Base-by-base conservation (phyloP, 2,888 invertebrate species). In the Polydrusus cervinus region DNA sequence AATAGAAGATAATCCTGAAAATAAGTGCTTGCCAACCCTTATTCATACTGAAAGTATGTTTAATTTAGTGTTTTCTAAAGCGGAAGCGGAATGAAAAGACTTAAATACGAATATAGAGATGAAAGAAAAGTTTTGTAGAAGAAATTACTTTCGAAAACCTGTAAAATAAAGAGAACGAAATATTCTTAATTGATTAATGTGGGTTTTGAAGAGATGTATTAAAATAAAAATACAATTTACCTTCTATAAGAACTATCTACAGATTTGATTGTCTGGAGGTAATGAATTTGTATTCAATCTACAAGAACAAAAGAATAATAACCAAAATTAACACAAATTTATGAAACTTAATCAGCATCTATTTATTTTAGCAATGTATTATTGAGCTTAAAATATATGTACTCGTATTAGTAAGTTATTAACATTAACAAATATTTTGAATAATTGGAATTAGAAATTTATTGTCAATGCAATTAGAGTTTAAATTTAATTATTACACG, bases 261-360 rank as follows among this genome's bases (percentile, higher is more conserved):
- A 25, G 3, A 25, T n/a, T n/a, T n/a, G 25, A 25, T 25, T 25
- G 25, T 1, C 25, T 25, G n/a, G n/a, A n/a, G n/a, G n/a, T n/a
- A n/a, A n/a, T n/a, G n/a, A n/a, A n/a, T n/a, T n/a, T n/a, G n/a
- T n/a, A n/a, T n/a, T n/a, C n/a, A n/a, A n/a, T n/a, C n/a, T n/a
- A n/a, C n/a, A n/a, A n/a, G 10, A n/a, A 34, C 18, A 61, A 61
- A 62, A 45, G 3, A 43, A 16, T 62, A 18, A 45, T 67, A 40
- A 53, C 18, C 40, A 53, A 67, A 18, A 67, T 55, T 55, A 55
- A 53, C 67, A 40, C 67, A 40, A 67, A 67, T 25, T 67, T 20
- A 55, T 67, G n/a, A 55, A 66, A 34, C 60, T 45, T 62, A 18
- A 62, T 62, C 45, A 62, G 25, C 38, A 25, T 3, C 25, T 45